A percentile compares a stretch with the other conserved stretches of the same genome.
These are phyloP conservation scores for Stichopus horrens DNA, from an alignment of 53 echinoderm and acorn worm species.

Conservation along the genomic window DNA sequence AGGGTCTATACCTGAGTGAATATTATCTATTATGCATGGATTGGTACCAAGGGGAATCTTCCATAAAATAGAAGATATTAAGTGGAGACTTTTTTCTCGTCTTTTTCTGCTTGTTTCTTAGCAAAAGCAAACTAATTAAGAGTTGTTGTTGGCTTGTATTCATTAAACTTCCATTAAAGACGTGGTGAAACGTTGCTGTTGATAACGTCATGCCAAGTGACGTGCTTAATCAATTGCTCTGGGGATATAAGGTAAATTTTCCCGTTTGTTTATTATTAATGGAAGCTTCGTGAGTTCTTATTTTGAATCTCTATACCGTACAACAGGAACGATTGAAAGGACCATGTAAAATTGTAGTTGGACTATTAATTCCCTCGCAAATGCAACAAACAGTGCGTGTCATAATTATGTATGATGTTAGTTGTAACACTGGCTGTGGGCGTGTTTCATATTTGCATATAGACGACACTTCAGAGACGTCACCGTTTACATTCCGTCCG, in stretches of 20 bases:
- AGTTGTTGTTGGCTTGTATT: slow-evolving; percentile 22
- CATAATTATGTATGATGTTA: too few relatives aligned
- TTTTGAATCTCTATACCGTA: neutral
- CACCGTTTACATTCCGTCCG: too few relatives aligned
- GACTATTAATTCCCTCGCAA: too few relatives aligned
- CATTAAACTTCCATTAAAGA: slow-evolving; percentile 26
- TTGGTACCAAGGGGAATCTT: slow-evolving; percentile 34
- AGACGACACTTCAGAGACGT: too few relatives aligned
- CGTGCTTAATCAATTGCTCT: slow-evolving; percentile 1
- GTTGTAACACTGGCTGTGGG: too few relatives aligned
- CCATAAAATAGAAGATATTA: slow-evolving; percentile 10
- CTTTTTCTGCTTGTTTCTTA: slow-evolving; percentile 12
- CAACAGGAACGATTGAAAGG: neutral
- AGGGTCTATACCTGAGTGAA: neutral
- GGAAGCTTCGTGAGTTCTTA: neutral
- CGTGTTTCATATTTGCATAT: too few relatives aligned
- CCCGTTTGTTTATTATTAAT: neutral
- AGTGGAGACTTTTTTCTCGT: slow-evolving; percentile 5
- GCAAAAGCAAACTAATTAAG: slow-evolving; percentile 35
- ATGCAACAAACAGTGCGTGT: too few relatives aligned
- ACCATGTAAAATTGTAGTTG: neutral
- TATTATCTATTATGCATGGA: slow-evolving; percentile 23
- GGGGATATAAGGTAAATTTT: neutral
- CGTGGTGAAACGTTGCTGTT: neutral
- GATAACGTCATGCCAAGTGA: neutral